Conservation (phyloP, 1,140 invertebrate species). For the Maconellicoccus hirsutus region DNA sequence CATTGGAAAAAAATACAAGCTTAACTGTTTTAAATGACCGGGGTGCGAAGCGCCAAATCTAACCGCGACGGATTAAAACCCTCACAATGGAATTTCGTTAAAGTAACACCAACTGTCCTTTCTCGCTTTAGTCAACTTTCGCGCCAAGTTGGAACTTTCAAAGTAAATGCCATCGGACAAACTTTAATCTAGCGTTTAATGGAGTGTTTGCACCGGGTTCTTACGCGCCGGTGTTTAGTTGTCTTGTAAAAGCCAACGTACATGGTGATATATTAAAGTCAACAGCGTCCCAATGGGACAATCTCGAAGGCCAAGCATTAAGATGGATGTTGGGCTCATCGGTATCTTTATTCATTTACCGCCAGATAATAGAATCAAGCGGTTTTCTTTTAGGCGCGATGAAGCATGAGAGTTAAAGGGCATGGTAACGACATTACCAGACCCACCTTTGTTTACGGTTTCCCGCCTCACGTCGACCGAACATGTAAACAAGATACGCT, state of each 20-base stretch:
- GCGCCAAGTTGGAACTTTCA: neutral
- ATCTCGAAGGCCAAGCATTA: constrained; percentile 2
- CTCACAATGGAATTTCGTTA: neutral
- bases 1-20: neutral
- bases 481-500: neutral
- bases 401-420: too few relatives aligned
- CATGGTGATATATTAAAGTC: constrained; percentile 4
- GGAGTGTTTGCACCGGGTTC: neutral
- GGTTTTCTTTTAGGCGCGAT: neutral
- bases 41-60: neutral
- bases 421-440: too few relatives aligned
- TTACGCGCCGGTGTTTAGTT: neutral
- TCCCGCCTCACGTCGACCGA: neutral
- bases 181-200: constrained; percentile 9
- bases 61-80: neutral
- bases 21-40: neutral
- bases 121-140: constrained; percentile 1
- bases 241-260: constrained; percentile 8
- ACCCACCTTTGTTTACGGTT: too few relatives aligned
- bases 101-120: neutral
- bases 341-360: constrained; percentile 9
- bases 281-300: neutral
- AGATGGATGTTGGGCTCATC: constrained; percentile 2
- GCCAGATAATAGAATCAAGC: neutral
- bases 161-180: neutral